Base-by-base conservation (phyloP, 2,797 vertebrate genomes). In the Mus caroli region DNA sequence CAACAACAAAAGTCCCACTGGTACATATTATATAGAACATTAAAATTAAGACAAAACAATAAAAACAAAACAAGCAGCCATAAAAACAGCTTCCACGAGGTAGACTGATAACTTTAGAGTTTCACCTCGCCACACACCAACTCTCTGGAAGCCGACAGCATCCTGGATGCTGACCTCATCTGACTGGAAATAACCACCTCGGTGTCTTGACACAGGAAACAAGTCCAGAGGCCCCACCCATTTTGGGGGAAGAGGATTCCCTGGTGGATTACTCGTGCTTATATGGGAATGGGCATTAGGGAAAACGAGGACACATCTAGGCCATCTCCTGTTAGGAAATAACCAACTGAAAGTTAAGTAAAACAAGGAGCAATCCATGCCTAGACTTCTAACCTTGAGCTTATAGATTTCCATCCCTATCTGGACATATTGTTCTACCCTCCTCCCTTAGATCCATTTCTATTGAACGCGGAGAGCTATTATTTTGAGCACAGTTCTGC, bases 391-490 rank as follows among this genome's bases (percentile, higher is more conserved):
- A 87, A 94, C 64, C 85, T 92, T 15, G 3, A n/a, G 37, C 37
- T 86, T 96, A 97, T 83, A 89, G 93, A 92, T 94, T 95, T 96
- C 93, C 79, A 91, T 77, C 52, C 64, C 79, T 46, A 91, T 64
- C 37, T 75, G 52, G 34, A 96, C 40, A 62, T 46, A 73, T 13
- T 77, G 40, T 85, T 94, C 71, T 71, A 52, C 20, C 56, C 88
- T 46, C 56, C 26, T 83, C 78, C 69, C 78, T 96, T 46, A 89
- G 90, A 94, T 87, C 78, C 75, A 94, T 73, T 95, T 92, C 64
- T 80, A 64, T n/a, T 54, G 92, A 97, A 94, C 26, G 28, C 71
- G 85, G 83, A 84, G 26, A 73, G 85, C 83, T 89, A 78, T 93
- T 95, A 95, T 89, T 96, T 93, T 84, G 92, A 95, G 88, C 26